A percentile compares a stretch with the other conserved stretches of the same genome.
Conservation (phyloP, 2,113 vertebrate species). For the Chloebia gouldiae region DNA sequence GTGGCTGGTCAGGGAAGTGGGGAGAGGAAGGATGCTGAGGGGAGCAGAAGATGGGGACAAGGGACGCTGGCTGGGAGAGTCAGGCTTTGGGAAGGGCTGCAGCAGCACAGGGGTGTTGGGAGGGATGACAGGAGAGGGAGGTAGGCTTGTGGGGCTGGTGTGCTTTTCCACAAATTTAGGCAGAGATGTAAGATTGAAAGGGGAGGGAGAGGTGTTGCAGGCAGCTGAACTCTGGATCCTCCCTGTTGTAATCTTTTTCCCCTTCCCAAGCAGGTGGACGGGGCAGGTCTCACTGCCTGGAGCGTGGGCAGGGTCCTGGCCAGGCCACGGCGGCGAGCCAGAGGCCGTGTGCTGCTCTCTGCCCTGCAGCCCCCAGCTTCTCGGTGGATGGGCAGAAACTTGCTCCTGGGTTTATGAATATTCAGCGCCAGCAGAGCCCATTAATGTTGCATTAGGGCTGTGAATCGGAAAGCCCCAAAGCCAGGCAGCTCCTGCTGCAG, state of each 20-base stretch:
- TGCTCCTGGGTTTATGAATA: slow-evolving; percentile 60
- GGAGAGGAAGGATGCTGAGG: neutral
- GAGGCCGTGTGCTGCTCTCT: neutral
- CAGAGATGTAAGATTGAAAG: neutral
- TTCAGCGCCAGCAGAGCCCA: slow-evolving; percentile 31
- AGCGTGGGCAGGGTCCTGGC: neutral
- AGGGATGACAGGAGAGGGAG: neutral
- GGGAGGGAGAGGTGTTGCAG: neutral
- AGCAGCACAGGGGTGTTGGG: neutral
- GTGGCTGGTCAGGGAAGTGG: neutral
- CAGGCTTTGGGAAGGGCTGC: accelerated
- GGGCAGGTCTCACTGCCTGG: neutral
- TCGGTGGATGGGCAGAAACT: neutral
- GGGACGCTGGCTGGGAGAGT: accelerated
- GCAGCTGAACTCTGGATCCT: neutral
- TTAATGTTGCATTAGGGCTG: slow-evolving; percentile 68
- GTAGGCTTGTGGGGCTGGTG: accelerated
- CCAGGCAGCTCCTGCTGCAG: slow-evolving; percentile 9
- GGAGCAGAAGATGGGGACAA: neutral
- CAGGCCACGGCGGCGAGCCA: accelerated
- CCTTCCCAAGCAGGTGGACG: neutral
- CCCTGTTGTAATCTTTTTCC: neutral
- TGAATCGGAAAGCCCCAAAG: slow-evolving; percentile 57
- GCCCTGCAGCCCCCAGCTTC: neutral
- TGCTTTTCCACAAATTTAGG: neutral